Evolutionary conservation across 1,140 invertebrate species (phyloP), one percentile per base, ranked within the genome.

Genomic region (Anastatus disparis): DNA sequence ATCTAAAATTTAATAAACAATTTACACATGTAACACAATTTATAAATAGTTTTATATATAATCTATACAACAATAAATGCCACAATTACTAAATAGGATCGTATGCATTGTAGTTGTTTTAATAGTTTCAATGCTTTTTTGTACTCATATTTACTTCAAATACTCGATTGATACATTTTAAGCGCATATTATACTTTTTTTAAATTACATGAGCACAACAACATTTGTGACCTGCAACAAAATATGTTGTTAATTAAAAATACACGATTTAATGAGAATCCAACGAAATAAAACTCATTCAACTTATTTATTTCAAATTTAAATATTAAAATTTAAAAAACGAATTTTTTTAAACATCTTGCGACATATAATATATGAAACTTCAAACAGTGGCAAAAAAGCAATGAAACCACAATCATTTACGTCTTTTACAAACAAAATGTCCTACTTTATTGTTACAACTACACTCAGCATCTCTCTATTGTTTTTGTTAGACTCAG

Each of bases 1-100:
- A 79, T 83, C 75, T 83, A 82, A 81, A 79, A 82, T 79, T 78
- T 73, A 73, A 79, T 78, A 81, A 84, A 84, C 78, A 83, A 83
- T 82, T 73, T 81, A 82, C 79, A 84, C 77, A 72, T 73, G 74
- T 82, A 83, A 84, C 81, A 77, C 76, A 84, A 83, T 81, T 75
- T 75, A 78, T 79, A 80, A 80, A 78, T 81, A 79, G 70, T 74
- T 67, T 52, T 68, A 75, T 77, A 75, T 75, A 65, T 81, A 40
- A 76, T 76, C 70, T 82, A 79, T 81, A 78, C 72, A 79, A 79
- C 72, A 78, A 77, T 79, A 77, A 72, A 62, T 72, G 74, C 75
- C 76, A 61, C 70, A 76, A 76, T 75, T 56, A 13, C 63, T 77
- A 76, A 67, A 38, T 74, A 73, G 61, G 67, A 78, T 76, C 63